These are phyloP conservation scores for Drosophila fungiperda DNA, from an alignment of 2,888 invertebrate species.

Conservation along the genomic window DNA sequence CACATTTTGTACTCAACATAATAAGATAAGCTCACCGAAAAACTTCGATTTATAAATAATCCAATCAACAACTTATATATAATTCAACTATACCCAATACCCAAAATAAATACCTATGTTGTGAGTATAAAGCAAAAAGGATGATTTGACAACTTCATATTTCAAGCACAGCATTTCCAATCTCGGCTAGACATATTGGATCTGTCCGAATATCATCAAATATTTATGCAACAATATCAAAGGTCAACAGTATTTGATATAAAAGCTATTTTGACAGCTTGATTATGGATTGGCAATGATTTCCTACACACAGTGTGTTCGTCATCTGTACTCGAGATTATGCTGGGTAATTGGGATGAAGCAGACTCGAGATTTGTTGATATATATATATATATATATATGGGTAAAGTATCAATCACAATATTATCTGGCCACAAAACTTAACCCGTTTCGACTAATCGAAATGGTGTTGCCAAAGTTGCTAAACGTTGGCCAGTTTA, in stretches of 20 bases:
- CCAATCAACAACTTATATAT: background rate
- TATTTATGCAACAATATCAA: background rate
- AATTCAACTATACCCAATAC: background rate
- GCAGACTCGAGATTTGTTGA: background rate
- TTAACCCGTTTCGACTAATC: constrained; percentile 53
- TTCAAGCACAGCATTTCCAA: background rate
- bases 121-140: background rate
- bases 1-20: constrained; percentile 25
- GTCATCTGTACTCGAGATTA: background rate
- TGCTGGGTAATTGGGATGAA: constrained; percentile 1
- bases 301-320: background rate
- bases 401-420: constrained; percentile 13
- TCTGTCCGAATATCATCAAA: background rate
- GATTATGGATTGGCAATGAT: background rate
- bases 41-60: background rate
- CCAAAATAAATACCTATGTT: background rate
- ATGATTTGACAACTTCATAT: background rate
- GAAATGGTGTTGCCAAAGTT: constrained; percentile 29
- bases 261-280: background rate
- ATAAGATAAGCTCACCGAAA: constrained; percentile 15
- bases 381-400: constrained; percentile 3
- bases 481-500: constrained; percentile 56
- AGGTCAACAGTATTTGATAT: background rate
- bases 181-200: background rate
- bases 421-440: constrained; percentile 12